Evolutionary conservation across 2,797 vertebrate species (phyloP).

Genomic region (Sphenodon punctatus): DNA sequence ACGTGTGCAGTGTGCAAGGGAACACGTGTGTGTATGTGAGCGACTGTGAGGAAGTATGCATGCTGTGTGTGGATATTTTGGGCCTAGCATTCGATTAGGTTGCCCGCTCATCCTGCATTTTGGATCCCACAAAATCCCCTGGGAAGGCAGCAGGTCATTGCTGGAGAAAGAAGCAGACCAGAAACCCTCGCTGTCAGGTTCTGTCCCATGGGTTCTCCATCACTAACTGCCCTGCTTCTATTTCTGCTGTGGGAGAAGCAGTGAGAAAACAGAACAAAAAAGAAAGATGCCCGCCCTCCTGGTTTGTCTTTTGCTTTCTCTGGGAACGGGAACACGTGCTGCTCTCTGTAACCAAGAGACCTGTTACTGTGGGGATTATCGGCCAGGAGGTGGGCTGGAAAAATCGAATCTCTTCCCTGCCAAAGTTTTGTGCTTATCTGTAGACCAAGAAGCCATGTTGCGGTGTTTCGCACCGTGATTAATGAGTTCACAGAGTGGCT

Average conservation of each 20-base stretch:
- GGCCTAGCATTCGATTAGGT: too few relatives aligned
- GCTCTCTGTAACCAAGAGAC: constrained; percentile 24
- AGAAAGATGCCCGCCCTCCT: not conserved
- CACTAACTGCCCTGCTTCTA: rapidly evolving
- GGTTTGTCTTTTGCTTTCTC: not conserved
- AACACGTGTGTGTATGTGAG: too few relatives aligned
- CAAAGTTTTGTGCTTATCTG: constrained; percentile 65
- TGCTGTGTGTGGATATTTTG: too few relatives aligned
- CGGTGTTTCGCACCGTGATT: constrained; percentile 40
- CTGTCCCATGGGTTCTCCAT: not conserved
- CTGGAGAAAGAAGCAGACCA: too few relatives aligned
- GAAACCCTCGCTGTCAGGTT: too few relatives aligned
- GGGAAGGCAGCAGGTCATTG: too few relatives aligned
- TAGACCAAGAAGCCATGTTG: constrained; percentile 37
- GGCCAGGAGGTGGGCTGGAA: constrained; percentile 16
- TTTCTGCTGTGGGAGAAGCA: not conserved
- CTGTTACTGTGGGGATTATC: constrained; percentile 64
- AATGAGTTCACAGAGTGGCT: not conserved
- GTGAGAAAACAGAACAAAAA: not conserved
- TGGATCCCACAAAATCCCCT: too few relatives aligned
- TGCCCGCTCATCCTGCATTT: too few relatives aligned
- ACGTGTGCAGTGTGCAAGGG: too few relatives aligned
- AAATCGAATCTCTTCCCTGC: constrained; percentile 68
- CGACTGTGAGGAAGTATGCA: too few relatives aligned
- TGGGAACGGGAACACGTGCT: not conserved